A percentile compares a stretch with the other conserved stretches of the same genome.
These are phyloP conservation scores for Euproctis similis DNA, from an alignment of 2,888 invertebrate genomes.

Conservation along the genomic window DNA sequence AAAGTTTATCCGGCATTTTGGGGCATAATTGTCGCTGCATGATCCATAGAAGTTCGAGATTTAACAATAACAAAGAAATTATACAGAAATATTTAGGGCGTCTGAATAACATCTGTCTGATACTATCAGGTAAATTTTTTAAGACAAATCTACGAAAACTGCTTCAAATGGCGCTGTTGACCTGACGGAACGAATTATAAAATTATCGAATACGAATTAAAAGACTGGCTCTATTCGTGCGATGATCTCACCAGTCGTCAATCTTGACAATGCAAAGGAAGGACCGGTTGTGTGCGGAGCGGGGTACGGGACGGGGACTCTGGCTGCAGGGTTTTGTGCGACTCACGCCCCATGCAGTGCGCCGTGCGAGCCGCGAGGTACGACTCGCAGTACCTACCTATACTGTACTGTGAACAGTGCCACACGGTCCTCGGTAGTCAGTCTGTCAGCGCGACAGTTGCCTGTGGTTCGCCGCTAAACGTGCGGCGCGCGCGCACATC, in stretches of 20 bases:
- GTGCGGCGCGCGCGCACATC: slow-evolving; percentile 67
- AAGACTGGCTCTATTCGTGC: slow-evolving; percentile 43
- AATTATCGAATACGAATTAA: slow-evolving; percentile 45
- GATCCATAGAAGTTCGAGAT: no score
- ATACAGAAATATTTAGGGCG: no score
- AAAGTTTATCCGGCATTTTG: no score
- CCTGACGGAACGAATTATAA: slow-evolving; percentile 25
- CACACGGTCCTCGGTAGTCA: slow-evolving; percentile 40
- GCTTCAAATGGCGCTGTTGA: no score
- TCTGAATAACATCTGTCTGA: no score
- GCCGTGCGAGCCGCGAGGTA: no score
- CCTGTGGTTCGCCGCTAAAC: slow-evolving; percentile 55
- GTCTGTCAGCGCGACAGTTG: slow-evolving; percentile 65
- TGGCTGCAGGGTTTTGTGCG: slow-evolving; percentile 61
- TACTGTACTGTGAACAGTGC: no score
- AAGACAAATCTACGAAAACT: no score
- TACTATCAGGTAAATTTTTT: no score
- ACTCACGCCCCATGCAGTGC: slow-evolving; percentile 55
- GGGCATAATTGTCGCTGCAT: no score
- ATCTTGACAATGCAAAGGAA: slow-evolving; percentile 74
- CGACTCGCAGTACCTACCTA: slow-evolving; percentile 41
- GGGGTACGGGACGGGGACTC: slow-evolving; percentile 45
- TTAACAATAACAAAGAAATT: no score
- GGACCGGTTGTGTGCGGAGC: slow-evolving; percentile 55
- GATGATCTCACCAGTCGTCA: slow-evolving; percentile 72